Evolutionary conservation across 2,113 vertebrate species (phyloP).

Genomic region (Grammatotria lemairii): DNA sequence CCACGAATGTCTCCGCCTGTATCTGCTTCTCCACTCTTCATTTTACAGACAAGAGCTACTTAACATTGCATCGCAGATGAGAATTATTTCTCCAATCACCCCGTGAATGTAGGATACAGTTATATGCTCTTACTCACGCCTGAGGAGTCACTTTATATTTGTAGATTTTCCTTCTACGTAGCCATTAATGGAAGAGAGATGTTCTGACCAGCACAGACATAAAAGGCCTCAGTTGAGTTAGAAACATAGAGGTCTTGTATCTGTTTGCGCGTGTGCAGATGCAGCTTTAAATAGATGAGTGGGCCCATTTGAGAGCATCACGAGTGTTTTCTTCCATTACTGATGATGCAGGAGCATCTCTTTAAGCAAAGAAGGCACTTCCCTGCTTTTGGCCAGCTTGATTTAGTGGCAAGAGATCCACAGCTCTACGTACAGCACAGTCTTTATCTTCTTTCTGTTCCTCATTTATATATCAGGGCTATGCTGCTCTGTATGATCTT

Average conservation of each 20-base stretch:
- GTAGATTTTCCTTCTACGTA: neutral
- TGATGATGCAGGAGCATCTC: neutral
- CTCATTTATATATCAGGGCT: neutral
- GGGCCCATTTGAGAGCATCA: neutral
- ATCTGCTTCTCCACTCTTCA: neutral
- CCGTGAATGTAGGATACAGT: constrained; percentile 29
- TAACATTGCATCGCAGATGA: neutral
- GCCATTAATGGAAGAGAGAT: neutral
- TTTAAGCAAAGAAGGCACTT: neutral
- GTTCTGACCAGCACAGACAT: neutral
- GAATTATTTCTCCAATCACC: neutral
- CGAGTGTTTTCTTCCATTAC: neutral
- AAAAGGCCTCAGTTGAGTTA: neutral
- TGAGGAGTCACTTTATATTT: neutral
- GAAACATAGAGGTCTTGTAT: neutral
- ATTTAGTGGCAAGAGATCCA: neutral
- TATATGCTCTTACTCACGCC: neutral
- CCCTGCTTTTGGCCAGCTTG: neutral
- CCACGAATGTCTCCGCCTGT: constrained; percentile 2
- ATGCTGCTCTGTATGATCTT: neutral
- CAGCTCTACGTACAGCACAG: neutral
- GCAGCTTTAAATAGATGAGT: constrained; percentile 18
- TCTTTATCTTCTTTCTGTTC: neutral
- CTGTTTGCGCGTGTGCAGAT: neutral
- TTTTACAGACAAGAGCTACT: neutral